Evolutionary conservation across 2,888 invertebrate species (phyloP).

Genomic region (Caenorhabditis drosophilae): DNA sequence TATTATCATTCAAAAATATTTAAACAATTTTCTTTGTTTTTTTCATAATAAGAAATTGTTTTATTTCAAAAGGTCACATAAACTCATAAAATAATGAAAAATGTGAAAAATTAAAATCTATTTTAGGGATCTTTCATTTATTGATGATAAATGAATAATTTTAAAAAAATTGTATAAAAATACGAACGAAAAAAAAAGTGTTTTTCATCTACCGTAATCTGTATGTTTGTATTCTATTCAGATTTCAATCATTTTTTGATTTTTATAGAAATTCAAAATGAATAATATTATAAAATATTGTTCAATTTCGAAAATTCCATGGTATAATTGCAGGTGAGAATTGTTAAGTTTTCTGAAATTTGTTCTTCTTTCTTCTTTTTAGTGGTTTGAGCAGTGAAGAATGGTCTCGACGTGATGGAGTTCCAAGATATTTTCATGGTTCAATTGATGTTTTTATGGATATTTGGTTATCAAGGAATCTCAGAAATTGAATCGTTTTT

Average conservation of each 20-base stretch:
- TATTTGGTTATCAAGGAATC: slow-evolving; percentile 19
- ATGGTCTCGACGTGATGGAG: slow-evolving; percentile 12
- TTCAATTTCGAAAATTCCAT: slow-evolving; percentile 10
- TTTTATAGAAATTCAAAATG: slow-evolving; percentile 9
- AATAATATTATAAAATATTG: slow-evolving; percentile 27
- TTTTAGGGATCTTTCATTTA: background rate
- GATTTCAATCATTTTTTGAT: too few species aligned
- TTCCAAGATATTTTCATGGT: slow-evolving; percentile 8
- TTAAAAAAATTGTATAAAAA: background rate
- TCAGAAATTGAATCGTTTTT: too few species aligned
- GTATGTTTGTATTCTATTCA: too few species aligned
- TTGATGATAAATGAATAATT: background rate
- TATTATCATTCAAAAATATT: too few species aligned
- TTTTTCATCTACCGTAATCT: too few species aligned
- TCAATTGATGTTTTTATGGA: slow-evolving; percentile 14
- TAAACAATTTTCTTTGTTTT: too few species aligned
- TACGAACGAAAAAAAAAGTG: background rate
- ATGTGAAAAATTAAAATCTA: background rate
- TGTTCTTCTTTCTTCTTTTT: background rate
- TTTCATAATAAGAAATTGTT: too few species aligned
- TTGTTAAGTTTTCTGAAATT: background rate
- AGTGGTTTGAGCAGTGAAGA: slow-evolving; percentile 15
- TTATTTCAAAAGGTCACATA: too few species aligned
- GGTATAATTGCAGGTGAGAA: slow-evolving; percentile 25
- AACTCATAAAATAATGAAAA: background rate